Percentiles rank a stretch among this genome's conserved stretches.
Conservation (phyloP, 37 sponge, comb jelly and placozoan species). For the Lycopodina hypogea region DNA sequence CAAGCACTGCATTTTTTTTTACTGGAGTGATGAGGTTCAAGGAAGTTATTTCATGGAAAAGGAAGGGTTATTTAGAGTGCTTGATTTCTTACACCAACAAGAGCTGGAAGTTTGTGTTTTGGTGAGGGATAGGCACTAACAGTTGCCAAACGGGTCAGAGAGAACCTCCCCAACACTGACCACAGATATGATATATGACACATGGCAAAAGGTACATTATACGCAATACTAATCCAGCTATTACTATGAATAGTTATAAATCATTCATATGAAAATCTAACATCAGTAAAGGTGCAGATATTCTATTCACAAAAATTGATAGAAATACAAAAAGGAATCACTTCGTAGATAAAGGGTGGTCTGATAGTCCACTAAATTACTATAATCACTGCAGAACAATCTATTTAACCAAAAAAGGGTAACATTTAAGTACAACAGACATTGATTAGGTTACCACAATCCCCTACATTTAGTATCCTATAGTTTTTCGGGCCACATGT, state of each 20-base stretch:
- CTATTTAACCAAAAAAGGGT: too few species aligned
- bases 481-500: constrained; percentile 15
- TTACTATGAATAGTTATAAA: too few species aligned
- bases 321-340: not conserved
- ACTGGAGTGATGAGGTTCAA: constrained; percentile 26
- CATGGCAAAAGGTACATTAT: constrained; percentile 56
- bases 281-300: too few species aligned
- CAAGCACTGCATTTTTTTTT: too few species aligned
- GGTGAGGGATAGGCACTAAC: constrained; percentile 48
- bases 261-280: too few species aligned
- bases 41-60: too few species aligned
- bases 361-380: too few species aligned
- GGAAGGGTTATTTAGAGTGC: constrained; percentile 25
- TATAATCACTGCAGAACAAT: too few species aligned
- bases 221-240: not conserved
- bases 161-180: constrained; percentile 5
- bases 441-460: not conserved
- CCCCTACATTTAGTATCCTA: not conserved
- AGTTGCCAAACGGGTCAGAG: constrained; percentile 40
- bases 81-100: constrained; percentile 18
- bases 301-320: too few species aligned
- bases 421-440: not conserved
- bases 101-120: constrained; percentile 9
- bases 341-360: too few species aligned
- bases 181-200: constrained; percentile 67